These are phyloP conservation scores for Xestia sexstrigata DNA, from an alignment of 2,888 invertebrate species.

Conservation along the genomic window DNA sequence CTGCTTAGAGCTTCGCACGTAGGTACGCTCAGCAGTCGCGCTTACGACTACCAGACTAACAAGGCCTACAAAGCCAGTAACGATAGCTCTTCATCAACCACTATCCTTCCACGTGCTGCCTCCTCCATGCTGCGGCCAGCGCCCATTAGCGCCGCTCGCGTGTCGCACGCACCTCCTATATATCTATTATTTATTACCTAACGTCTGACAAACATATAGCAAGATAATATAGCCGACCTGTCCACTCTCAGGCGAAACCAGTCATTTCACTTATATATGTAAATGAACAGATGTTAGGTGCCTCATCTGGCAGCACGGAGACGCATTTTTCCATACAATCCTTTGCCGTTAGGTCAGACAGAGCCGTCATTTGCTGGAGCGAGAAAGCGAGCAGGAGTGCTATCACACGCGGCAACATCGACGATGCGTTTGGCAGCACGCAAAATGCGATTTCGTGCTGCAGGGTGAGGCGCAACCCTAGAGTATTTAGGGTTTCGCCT, in stretches of 20 bases:
- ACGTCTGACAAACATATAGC: conserved; percentile 21
- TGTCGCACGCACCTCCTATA: conserved; percentile 47
- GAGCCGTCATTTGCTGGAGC: background rate
- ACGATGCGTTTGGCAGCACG: background rate
- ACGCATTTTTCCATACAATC: background rate
- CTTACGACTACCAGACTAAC: background rate
- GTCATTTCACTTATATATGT: conserved; percentile 1
- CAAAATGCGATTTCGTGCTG: background rate
- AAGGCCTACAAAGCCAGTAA: background rate
- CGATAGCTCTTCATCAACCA: background rate
- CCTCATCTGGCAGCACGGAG: too few species aligned
- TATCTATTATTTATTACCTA: conserved; percentile 40
- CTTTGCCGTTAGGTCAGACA: background rate
- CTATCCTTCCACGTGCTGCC: conserved; percentile 3
- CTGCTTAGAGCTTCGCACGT: background rate
- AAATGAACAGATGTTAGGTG: background rate
- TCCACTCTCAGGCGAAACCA: conserved; percentile 10
- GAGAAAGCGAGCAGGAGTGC: background rate
- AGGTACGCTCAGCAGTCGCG: background rate
- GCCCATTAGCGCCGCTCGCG: conserved; percentile 38
- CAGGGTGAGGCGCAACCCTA: background rate
- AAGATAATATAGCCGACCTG: conserved; percentile 10
- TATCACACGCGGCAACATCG: too few species aligned
- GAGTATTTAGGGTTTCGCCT: too few species aligned
- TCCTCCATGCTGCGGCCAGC: background rate